These are phyloP conservation scores for Gymnosoma rotundatum DNA, from an alignment of 2,888 invertebrate genomes.

Conservation along the genomic window DNA sequence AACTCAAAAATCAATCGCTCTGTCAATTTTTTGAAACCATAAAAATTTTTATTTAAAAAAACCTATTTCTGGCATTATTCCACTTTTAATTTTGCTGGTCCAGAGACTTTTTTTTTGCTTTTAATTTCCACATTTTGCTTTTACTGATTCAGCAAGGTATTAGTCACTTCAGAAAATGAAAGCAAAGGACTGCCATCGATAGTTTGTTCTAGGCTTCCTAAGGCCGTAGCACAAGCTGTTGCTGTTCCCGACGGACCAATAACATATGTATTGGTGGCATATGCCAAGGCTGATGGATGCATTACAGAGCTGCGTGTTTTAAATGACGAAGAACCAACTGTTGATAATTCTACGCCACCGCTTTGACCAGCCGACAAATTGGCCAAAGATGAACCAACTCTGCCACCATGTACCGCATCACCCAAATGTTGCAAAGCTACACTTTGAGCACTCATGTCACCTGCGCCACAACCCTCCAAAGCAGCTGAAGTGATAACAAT, in stretches of 20 bases:
- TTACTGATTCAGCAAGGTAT: constrained; percentile 87
- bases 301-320: constrained; percentile 53
- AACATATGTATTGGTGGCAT: constrained; percentile 82
- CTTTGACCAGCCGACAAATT: constrained; percentile 13
- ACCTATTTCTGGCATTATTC: no score
- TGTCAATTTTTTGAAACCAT: no score
- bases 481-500: constrained; percentile 74
- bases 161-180: constrained; percentile 91
- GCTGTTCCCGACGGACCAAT: constrained; percentile 77
- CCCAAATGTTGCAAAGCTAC: constrained; percentile 60
- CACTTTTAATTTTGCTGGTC: no score
- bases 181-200: constrained; percentile 87
- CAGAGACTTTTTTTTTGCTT: not conserved
- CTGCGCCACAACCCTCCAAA: constrained; percentile 70
- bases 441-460: constrained; percentile 54
- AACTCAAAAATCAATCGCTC: no score
- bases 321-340: constrained; percentile 33
- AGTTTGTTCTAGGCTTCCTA: constrained; percentile 78
- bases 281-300: constrained; percentile 81
- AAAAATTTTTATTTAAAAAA: no score
- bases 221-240: constrained; percentile 60
- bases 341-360: constrained; percentile 2
- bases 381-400: constrained; percentile 25
- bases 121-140: not conserved
- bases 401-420: constrained; percentile 21